Base-by-base conservation (phyloP, 2,888 invertebrate species). In the Sesia bembeciformis region DNA sequence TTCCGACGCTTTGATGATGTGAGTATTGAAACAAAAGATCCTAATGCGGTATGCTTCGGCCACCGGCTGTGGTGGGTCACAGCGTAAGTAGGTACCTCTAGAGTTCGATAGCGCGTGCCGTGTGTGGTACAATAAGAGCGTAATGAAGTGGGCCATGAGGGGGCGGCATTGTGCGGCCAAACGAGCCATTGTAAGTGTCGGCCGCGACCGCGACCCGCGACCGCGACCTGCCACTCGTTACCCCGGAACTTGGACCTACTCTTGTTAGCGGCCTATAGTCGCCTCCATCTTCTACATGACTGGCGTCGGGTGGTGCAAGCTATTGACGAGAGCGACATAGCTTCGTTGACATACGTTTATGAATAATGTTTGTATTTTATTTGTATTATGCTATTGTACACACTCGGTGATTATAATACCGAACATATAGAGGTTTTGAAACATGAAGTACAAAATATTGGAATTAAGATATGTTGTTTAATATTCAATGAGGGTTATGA, bases 61-160 rank as follows among this genome's bases (percentile, higher is more conserved):
- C 77, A 69, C 78, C 81, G 71, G 74, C 76, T 69, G 70, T 67
- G 81, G 66, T 68, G 74, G 81, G 82, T 79, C 79, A 72, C 71
- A 68, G 50, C 72, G 60, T 23, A 23, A 78, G 78, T 74, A 8
- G 50, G 50, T 23, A 38, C 50, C 38, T 23, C 23, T 76, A 65
- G 65, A 64, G 68, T 67, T 67, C 60, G 62, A 60, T 60, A 65
- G 74, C 76, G 73, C 70, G 72, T 72, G 70, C 70, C 62, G 66
- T 66, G 67, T 66, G 67, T 65, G 62, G 73, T 69, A 90, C 89
- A 90, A 90, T 89, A 83, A 76, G 67, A 82, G 88, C 89, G 89
- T 89, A 90, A 90, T 90, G 89, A 90, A 89, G 89, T 88, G 84
- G 81, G 81, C 81, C 72, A 76, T 74, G 81, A 81, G 84, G 84